Percentiles rank a stretch among this genome's conserved stretches.
Evolutionary conservation across 2,888 invertebrate genomes (phyloP).

Genomic region (Fragum whitleyi): DNA sequence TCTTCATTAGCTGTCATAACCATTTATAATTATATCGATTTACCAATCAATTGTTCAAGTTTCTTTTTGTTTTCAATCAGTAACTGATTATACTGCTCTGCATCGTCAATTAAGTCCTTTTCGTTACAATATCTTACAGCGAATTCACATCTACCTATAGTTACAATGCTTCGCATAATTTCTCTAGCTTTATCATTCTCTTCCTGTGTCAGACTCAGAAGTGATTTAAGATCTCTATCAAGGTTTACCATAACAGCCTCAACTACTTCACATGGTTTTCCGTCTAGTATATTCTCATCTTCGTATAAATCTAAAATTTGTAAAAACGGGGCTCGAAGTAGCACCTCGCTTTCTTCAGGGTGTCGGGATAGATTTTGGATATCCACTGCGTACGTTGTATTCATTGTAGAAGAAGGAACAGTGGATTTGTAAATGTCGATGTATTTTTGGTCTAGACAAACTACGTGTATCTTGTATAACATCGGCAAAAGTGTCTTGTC

Average conservation of each 20-base stretch:
- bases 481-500: constrained; percentile 8
- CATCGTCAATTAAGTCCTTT: constrained; percentile 44
- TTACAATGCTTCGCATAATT: constrained; percentile 67
- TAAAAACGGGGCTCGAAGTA: constrained; percentile 67
- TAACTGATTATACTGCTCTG: constrained; percentile 43
- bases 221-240: constrained; percentile 68
- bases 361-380: constrained; percentile 60
- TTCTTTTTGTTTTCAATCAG: constrained; percentile 37
- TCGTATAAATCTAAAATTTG: constrained; percentile 61
- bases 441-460: constrained; percentile 64
- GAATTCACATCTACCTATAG: constrained; percentile 64
- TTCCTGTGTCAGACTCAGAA: constrained; percentile 44
- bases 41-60: constrained; percentile 42
- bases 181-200: constrained; percentile 61
- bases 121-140: constrained; percentile 53
- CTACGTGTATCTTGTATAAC: constrained; percentile 64
- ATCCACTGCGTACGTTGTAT: constrained; percentile 68
- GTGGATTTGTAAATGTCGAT: constrained; percentile 50
- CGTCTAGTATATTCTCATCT: constrained; percentile 27
- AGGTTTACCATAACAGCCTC: constrained; percentile 68
- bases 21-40: too few species aligned
- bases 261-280: constrained; percentile 49
- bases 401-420: constrained; percentile 61
- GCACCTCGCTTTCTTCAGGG: constrained; percentile 62
- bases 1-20: too few species aligned